Evolutionary conservation across 2,888 invertebrate genomes (phyloP).

Genomic region (Orchestes rusci): DNA sequence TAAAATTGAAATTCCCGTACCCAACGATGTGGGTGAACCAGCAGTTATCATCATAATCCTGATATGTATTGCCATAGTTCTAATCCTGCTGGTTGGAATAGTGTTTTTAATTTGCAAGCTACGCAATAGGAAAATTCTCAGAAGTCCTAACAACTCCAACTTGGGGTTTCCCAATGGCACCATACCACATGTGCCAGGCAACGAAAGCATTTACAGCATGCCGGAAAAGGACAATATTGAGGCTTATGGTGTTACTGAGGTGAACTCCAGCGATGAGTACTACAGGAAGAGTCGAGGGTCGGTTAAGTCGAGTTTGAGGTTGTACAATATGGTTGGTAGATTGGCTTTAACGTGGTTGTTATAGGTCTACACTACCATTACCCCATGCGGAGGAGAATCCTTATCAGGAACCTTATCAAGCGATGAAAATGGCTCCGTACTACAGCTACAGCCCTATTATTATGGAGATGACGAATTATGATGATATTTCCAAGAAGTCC

Average conservation of each 20-base stretch:
- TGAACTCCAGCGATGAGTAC: slow-evolving; percentile 45
- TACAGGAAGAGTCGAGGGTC: slow-evolving; percentile 47
- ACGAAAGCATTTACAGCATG: slow-evolving; percentile 47
- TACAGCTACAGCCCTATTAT: slow-evolving; percentile 70
- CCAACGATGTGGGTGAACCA: slow-evolving; percentile 63
- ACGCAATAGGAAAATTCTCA: slow-evolving; percentile 45
- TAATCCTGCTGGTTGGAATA: slow-evolving; percentile 63
- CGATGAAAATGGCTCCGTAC: slow-evolving; percentile 66
- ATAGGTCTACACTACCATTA: slow-evolving; percentile 46
- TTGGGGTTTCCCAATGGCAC: slow-evolving; percentile 45
- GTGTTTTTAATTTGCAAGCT: slow-evolving; percentile 50
- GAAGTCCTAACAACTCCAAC: slow-evolving; percentile 61
- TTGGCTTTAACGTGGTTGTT: slow-evolving; percentile 1
- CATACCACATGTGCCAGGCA: slow-evolving; percentile 40
- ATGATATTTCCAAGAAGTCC: slow-evolving; percentile 45
- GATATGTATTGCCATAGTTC: slow-evolving; percentile 62
- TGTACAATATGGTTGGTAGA: no score
- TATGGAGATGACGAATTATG: slow-evolving; percentile 67
- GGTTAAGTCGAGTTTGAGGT: slow-evolving; percentile 43
- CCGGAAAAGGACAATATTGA: slow-evolving; percentile 39
- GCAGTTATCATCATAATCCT: slow-evolving; percentile 70
- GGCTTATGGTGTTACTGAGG: slow-evolving; percentile 52
- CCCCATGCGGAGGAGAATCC: slow-evolving; percentile 56
- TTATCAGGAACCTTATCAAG: slow-evolving; percentile 75
- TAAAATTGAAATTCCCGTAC: slow-evolving; percentile 52